Evolutionary conservation across 2,888 invertebrate genomes (phyloP).

Genomic region (Priocnemis perturbator): DNA sequence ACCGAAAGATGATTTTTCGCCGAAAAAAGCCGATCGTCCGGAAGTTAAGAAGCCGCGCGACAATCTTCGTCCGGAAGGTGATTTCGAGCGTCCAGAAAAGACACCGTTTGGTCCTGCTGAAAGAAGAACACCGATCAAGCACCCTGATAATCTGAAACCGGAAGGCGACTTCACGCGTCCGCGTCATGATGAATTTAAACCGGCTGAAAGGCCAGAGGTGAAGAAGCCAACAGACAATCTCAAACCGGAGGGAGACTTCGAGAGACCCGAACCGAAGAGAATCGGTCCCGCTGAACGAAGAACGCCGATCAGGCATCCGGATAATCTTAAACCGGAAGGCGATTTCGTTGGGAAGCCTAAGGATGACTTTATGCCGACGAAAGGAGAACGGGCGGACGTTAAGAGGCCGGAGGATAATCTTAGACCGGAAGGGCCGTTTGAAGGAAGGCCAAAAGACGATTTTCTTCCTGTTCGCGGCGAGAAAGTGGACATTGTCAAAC

Average conservation of each 20-base stretch:
- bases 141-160: conserved; percentile 77
- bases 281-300: conserved; percentile 55
- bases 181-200: conserved; percentile 56
- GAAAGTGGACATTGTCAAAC: conserved; percentile 76
- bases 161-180: conserved; percentile 76
- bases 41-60: conserved; percentile 76
- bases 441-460: conserved; percentile 67
- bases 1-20: conserved; percentile 50
- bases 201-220: conserved; percentile 79
- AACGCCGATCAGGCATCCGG: conserved; percentile 56
- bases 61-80: conserved; percentile 76
- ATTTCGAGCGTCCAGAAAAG: conserved; percentile 66
- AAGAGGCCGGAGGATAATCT: conserved; percentile 78
- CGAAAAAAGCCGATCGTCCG: conserved; percentile 78
- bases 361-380: conserved; percentile 54
- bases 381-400: conserved; percentile 79
- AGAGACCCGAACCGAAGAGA: conserved; percentile 54
- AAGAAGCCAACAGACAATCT: conserved; percentile 74
- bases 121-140: conserved; percentile 76
- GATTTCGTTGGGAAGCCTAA: conserved; percentile 56
- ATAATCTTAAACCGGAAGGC: conserved; percentile 61
- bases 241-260: conserved; percentile 77
- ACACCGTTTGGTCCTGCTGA: conserved; percentile 71
- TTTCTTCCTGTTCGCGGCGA: conserved; percentile 69
- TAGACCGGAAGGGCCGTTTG: conserved; percentile 77